phyloP scores from a whole-genome alignment of 2,113 vertebrate genomes.

The Misgurnus anguillicaudatus region DNA sequence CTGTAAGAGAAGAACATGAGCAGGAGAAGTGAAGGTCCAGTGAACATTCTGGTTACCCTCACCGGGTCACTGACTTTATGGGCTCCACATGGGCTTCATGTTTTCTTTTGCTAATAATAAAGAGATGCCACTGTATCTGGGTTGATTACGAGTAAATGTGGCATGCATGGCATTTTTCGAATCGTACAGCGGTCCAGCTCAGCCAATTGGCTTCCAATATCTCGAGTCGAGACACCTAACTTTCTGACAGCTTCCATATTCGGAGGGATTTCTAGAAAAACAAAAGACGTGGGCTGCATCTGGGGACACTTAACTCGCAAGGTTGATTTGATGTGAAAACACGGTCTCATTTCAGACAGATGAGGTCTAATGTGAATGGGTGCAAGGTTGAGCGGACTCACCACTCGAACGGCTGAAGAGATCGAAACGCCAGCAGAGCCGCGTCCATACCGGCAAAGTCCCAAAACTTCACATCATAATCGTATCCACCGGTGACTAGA shows the following conservation, averaged over 20 bases:
- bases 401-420: conserved; percentile 95
- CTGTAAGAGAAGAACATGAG: neutral
- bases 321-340: conserved; percentile 7
- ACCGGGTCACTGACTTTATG: conserved; percentile 24
- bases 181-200: conserved; percentile 61
- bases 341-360: conserved; percentile 21
- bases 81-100: conserved; percentile 46
- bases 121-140: conserved; percentile 2
- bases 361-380: neutral
- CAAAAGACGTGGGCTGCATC: conserved; percentile 29
- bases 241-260: conserved; percentile 58
- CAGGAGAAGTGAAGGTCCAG: neutral
- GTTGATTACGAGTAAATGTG: conserved; percentile 62
- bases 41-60: conserved; percentile 3
- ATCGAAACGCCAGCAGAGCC: conserved; percentile 90
- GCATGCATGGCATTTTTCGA: conserved; percentile 59
- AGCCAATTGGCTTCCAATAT: conserved; percentile 67
- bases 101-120: conserved; percentile 6
- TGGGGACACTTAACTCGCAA: conserved; percentile 38
- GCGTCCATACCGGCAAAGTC: conserved; percentile 98
- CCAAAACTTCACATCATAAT: conserved; percentile 95
- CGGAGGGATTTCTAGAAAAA: conserved; percentile 52
- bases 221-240: conserved; percentile 61
- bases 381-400: conserved; percentile 57
- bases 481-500: conserved; percentile 91